phyloP scores from a whole-genome alignment of 2,888 invertebrate species.

The Lingula anatina region DNA sequence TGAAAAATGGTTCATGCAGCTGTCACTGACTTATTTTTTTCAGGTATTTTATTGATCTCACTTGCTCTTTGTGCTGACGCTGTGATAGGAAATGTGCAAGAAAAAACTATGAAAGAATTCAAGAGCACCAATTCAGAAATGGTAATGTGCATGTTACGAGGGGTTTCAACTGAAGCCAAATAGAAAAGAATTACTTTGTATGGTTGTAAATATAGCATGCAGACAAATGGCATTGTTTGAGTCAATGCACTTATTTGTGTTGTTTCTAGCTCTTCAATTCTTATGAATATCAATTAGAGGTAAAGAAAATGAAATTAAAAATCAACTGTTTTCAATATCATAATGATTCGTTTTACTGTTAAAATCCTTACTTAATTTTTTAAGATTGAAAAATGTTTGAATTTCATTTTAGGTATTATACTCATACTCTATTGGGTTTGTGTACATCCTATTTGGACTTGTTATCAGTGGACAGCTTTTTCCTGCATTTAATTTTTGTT shows the following conservation, averaged over 20 bases:
- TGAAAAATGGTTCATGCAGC: neutral
- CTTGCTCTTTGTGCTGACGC: conserved; percentile 89
- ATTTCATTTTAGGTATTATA: conserved; percentile 62
- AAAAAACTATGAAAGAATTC: conserved; percentile 83
- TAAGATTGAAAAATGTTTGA: conserved; percentile 58
- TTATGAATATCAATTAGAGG: too few species aligned
- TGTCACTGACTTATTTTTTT: neutral
- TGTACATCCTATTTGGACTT: conserved; percentile 74
- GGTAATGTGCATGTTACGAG: conserved; percentile 53
- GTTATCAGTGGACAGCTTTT: conserved; percentile 68
- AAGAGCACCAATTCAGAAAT: conserved; percentile 85
- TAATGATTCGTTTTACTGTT: too few species aligned
- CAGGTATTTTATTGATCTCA: conserved; percentile 58
- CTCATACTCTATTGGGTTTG: conserved; percentile 82
- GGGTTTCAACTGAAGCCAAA: too few species aligned
- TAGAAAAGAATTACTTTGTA: too few species aligned
- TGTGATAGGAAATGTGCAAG: conserved; percentile 93
- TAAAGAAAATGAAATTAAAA: too few species aligned
- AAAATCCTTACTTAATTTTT: too few species aligned
- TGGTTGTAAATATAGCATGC: too few species aligned
- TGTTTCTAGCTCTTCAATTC: too few species aligned
- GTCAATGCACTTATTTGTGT: too few species aligned
- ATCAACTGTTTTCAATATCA: too few species aligned
- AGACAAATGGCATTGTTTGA: too few species aligned
- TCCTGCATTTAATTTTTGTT: conserved; percentile 72